Percentiles rank a stretch among this genome's conserved stretches.
Conservation (phyloP, 1,140 invertebrate genomes). For the Pseudomyrmex concolor region DNA sequence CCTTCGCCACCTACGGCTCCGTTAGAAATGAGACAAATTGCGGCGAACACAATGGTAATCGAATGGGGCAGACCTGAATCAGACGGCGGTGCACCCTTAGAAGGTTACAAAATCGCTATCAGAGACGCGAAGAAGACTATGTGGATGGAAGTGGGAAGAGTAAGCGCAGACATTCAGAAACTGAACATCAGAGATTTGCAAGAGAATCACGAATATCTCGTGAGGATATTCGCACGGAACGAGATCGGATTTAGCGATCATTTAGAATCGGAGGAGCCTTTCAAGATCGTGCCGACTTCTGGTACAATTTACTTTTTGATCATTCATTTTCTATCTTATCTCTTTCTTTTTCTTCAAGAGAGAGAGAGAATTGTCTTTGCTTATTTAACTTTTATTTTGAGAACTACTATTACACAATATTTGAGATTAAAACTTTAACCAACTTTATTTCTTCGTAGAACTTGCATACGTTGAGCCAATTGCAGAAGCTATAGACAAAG, state of each 20-base stretch:
- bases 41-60: slow-evolving; percentile 93
- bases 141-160: slow-evolving; percentile 98
- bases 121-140: slow-evolving; percentile 96
- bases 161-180: slow-evolving; percentile 92
- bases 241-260: slow-evolving; percentile 98
- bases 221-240: slow-evolving; percentile 96
- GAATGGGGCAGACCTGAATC: slow-evolving; percentile 97
- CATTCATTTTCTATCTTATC: neutral
- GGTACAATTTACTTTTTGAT: slow-evolving; percentile 85
- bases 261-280: slow-evolving; percentile 95
- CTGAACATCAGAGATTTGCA: slow-evolving; percentile 94
- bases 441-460: slow-evolving; percentile 70
- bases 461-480: slow-evolving; percentile 86
- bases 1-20: slow-evolving; percentile 96
- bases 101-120: slow-evolving; percentile 96
- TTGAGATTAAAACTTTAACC: neutral
- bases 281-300: slow-evolving; percentile 92
- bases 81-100: slow-evolving; percentile 96
- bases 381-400: neutral
- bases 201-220: slow-evolving; percentile 95
- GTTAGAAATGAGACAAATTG: slow-evolving; percentile 92
- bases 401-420: neutral
- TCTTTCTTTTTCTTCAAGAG: too few species aligned
- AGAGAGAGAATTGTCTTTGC: neutral
- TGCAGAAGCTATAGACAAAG: slow-evolving; percentile 86